Base-by-base conservation (phyloP, 2,888 invertebrate genomes). In the Escarpia spicata region DNA sequence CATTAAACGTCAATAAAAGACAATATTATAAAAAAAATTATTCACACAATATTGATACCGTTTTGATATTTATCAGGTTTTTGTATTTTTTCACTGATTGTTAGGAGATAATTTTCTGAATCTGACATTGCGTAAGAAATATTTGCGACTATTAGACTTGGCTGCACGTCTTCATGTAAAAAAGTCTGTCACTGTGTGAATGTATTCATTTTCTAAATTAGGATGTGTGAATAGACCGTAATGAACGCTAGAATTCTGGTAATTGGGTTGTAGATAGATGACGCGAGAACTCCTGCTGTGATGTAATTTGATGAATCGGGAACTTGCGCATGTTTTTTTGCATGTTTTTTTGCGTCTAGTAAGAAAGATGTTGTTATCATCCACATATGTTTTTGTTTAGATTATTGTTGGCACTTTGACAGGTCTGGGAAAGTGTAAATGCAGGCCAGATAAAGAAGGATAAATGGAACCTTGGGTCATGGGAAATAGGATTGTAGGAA, bases 381-480 rank as follows among this genome's bases (percentile, higher is more conserved):
- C 19, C 75, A 75, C 75, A 75, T 75, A 75, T 26, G 75, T 75
- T 75, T 75, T 75, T 75, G 75, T 75, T 75, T 75, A 75, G 75
- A 26, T 75, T 0, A 26, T 52, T 52, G 75, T 75, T 75, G 75
- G 75, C 75, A n/a, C 75, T 75, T 26, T 75, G 75, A n/a, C 75
- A 26, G 75, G 75, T 75, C 75, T 26, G 6, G 26, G 6, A 6
- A 19, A 75, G 75, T 75, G 75, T 75, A 75, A 75, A 75, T 75
- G 75, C n/a, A 75, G 75, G 75, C 15, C 19, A 75, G 75, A 75
- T n/a, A 26, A 26, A 75, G 75, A 75, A 4, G 75, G 75, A 26
- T 75, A 75, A 75, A n/a, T n/a, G 6, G 19, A 26, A 75, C 3
- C 75, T 75, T 19, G 26, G 52, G 52, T 26, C 26, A 4, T 75